Evolutionary conservation across 2,797 vertebrate genomes (phyloP), one percentile per base, ranked within the genome.

Genomic region (Setipinna tenuifilis): DNA sequence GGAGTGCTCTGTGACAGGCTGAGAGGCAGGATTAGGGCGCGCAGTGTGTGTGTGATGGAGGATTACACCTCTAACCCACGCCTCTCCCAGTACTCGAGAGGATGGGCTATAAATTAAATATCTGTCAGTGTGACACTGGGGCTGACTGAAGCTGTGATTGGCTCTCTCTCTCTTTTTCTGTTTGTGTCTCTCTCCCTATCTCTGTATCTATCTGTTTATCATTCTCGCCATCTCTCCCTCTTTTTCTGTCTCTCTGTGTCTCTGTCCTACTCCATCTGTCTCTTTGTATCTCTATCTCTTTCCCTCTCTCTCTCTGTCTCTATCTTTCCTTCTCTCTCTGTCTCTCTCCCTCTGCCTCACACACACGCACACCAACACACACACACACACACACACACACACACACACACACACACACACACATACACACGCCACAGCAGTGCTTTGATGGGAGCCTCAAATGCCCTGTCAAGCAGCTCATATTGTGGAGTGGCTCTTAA

Each of bases 401-500:
- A 58, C 14, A 31, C 50, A 28, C 14, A n/a, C 68, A 35, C 31
- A 75, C 31, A 75, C 68, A 75, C 68, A 75, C 28, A 75, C 68
- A 75, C 68, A 31, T 14, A 71, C 35, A 78, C 35, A 44, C 2
- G 41, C 31, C 2, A 2, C 35, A 19, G 17, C 71, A 78, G 3
- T 44, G 58, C 6, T 59, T 10, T 54, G 65, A 14, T 71, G 17
- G 31, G 5, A 41, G 68, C 31, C 68, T 35, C 28, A 41, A 41
- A 78, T 10, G 35, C 44, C 50, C 83, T 85, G 48, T 62, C 59
- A 82, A 83, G 59, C 71, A 82, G 82, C 81, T 84, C 84, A 86
- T 81, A 88, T 90, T 83, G 83, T 90, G 78, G 86, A 90, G 87
- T 87, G 88, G 82, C 84, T 89, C 88, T 90, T 92, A 91, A 93